phyloP scores from a whole-genome alignment of 92 coral and sea anemone genomes.

The Zoanthus sociatus region DNA sequence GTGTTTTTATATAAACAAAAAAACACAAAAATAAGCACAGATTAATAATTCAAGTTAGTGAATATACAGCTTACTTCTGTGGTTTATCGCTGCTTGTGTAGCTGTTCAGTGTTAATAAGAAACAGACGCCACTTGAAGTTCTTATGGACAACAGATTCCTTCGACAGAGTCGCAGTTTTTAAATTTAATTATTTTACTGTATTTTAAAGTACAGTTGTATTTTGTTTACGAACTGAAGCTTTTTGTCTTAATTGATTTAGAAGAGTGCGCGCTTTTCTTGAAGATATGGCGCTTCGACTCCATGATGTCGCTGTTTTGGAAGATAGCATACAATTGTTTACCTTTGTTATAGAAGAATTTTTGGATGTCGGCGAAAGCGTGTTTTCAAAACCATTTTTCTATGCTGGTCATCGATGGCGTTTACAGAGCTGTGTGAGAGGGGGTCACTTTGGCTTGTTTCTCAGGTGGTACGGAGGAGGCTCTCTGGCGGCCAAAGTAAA shows the following conservation, averaged over 20 bases:
- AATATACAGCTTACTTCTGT: constrained; percentile 8
- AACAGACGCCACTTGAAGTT: constrained; percentile 28
- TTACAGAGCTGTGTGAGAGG: constrained; percentile 92
- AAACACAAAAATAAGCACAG: background rate
- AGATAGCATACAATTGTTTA: constrained; percentile 72
- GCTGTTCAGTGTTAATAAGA: background rate
- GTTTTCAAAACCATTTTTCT: constrained; percentile 89
- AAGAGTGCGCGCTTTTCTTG: too few species aligned
- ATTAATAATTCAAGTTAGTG: background rate
- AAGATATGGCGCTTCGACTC: constrained; percentile 13
- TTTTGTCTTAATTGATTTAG: background rate
- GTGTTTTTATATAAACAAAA: background rate
- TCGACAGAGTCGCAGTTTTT: background rate
- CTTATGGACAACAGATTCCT: background rate
- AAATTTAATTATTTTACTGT: background rate
- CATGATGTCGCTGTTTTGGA: constrained; percentile 81
- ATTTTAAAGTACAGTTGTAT: background rate
- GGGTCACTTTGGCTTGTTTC: constrained; percentile 83
- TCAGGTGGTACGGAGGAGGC: constrained; percentile 96
- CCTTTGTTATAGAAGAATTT: constrained; percentile 89
- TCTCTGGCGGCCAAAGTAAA: constrained; percentile 74
- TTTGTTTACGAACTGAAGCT: background rate
- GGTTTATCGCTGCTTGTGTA: constrained; percentile 26
- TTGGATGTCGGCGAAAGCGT: constrained; percentile 72
- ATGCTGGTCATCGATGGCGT: constrained; percentile 93